These are phyloP conservation scores for Magallana ariakensis DNA, from an alignment of 1,140 invertebrate species.

Conservation along the genomic window DNA sequence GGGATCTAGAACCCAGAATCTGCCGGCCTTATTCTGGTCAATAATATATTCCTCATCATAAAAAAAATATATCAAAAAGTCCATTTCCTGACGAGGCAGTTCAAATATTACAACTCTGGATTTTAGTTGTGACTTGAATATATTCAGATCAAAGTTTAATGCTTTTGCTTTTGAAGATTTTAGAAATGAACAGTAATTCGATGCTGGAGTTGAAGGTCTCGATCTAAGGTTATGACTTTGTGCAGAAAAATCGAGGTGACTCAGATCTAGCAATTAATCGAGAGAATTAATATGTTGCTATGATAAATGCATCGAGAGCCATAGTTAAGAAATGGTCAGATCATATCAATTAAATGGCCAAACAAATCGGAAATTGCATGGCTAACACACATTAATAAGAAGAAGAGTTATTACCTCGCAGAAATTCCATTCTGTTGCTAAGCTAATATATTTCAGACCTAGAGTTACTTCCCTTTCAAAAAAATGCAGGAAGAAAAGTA, in stretches of 20 bases:
- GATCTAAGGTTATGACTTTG: too few species aligned
- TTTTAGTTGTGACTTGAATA: too few species aligned
- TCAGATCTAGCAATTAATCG: conserved; percentile 3
- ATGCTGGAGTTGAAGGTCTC: too few species aligned
- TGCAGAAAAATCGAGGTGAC: neutral
- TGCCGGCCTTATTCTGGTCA: neutral
- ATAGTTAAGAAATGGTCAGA: conserved; percentile 24
- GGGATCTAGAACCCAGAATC: neutral
- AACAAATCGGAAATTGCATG: conserved; percentile 3
- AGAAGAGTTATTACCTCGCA: neutral
- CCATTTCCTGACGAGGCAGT: neutral
- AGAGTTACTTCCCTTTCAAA: conserved; percentile 4
- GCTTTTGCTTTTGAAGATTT: too few species aligned
- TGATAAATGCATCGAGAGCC: conserved; percentile 23
- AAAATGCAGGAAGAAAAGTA: neutral
- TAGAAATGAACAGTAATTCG: too few species aligned
- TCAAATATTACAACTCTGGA: too few species aligned
- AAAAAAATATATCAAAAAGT: neutral
- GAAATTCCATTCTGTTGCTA: neutral
- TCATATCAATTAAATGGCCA: conserved; percentile 38
- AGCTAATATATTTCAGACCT: neutral
- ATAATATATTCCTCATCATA: neutral
- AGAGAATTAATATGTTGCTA: conserved; percentile 19
- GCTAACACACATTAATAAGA: neutral
- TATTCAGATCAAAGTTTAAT: too few species aligned